Evolutionary conservation across 2,888 invertebrate species (phyloP), one percentile per base, ranked within the genome.

Genomic region (Cryptocheilus praepositus): DNA sequence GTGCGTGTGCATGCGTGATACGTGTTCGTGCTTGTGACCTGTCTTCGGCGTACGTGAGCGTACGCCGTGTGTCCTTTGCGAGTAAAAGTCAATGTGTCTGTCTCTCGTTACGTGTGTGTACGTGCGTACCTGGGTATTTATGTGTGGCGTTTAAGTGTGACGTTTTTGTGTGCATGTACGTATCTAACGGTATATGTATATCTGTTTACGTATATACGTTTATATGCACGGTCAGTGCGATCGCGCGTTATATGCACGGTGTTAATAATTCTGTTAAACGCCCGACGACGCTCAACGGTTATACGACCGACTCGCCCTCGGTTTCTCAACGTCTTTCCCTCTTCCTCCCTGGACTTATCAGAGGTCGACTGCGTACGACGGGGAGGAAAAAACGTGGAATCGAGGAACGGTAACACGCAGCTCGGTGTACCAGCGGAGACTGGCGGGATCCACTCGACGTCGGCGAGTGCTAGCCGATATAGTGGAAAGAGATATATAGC

Each of bases 351-450:
- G 36, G 36, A 11, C 4, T 36, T 36, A 36, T 36, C 36, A 11
- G 36, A 36, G 36, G 11, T 36, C 36, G 36, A 36, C 36, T 36
- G 36, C 11, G n/a, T 36, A 36, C 36, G 36, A 36, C 36, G 36
- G 36, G 36, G 36, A 36, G 36, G 36, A 36, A 36, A 36, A 36
- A 36, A 36, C 36, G 36, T 36, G 36, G 36, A 36, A 36, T 4
- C 36, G 74, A 71, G 71, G 68, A 75, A 74, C 74, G 73, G 71
- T 74, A 77, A 79, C 82, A 81, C 80, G 75, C 82, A 80, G 79
- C 80, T 82, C 83, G 84, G 78, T 81, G 83, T 82, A 82, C 82
- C 84, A 82, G 81, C 81, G 79, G 81, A 83, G 84, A 85, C 84
- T 85, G 85, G 74, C 77, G 73, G 70, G 67, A 69, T 69, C 74